Evolutionary conservation across 1,140 invertebrate species (phyloP).

Genomic region (Aphelinus certus): DNA sequence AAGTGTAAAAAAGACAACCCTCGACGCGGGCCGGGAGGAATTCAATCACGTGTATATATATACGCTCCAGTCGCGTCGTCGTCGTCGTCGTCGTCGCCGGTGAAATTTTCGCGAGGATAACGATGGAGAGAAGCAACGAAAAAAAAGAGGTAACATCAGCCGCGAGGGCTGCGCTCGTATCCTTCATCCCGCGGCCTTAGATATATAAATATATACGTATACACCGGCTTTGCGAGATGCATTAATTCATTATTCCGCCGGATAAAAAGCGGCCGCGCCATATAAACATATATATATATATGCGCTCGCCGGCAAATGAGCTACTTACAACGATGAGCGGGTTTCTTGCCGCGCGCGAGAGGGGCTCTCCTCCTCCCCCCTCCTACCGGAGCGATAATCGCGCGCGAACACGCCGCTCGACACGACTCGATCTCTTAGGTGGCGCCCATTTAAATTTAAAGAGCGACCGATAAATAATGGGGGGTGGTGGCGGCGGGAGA

Average conservation of each 20-base stretch:
- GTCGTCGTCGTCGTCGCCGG: too few relatives aligned
- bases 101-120: too few relatives aligned
- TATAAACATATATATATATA: not conserved
- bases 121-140: too few relatives aligned
- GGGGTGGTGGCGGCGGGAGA: too few relatives aligned
- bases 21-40: too few relatives aligned
- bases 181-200: too few relatives aligned
- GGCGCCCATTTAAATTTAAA: slow-evolving; percentile 33
- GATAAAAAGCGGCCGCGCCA: slow-evolving; percentile 9
- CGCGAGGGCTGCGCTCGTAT: not conserved
- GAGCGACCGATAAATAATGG: slow-evolving; percentile 8
- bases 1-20: too few relatives aligned
- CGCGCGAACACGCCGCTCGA: not conserved
- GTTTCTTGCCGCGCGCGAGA: not conserved
- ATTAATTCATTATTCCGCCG: slow-evolving; percentile 27
- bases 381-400: slow-evolving; percentile 23
- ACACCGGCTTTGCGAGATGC: not conserved
- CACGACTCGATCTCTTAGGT: not conserved
- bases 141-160: not conserved
- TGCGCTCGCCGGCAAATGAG: not conserved
- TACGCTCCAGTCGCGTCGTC: too few relatives aligned
- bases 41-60: too few relatives aligned
- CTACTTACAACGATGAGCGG: slow-evolving; percentile 1
- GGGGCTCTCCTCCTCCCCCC: too few relatives aligned
- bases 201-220: too few relatives aligned